These are phyloP conservation scores for Rallus crepitans DNA, from an alignment of 2,797 vertebrate species.

Conservation along the genomic window DNA sequence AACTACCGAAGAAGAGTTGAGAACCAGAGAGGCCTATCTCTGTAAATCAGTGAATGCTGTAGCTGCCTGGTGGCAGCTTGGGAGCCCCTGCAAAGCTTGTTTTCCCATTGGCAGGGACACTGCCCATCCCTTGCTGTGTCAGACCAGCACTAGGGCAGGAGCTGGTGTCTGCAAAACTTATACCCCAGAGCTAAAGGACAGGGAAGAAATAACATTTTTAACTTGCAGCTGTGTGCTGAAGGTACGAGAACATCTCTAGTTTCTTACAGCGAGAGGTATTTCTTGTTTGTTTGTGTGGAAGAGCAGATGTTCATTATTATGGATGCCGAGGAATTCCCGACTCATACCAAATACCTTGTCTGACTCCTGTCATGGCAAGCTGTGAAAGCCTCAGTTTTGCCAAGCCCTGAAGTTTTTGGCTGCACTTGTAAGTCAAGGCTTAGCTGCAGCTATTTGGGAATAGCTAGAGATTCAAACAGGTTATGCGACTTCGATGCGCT, in stretches of 20 bases:
- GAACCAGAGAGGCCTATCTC: neutral
- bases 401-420: conserved; percentile 42
- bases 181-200: neutral
- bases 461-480: neutral
- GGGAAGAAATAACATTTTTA: neutral
- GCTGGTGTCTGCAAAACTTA: neutral
- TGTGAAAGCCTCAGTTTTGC: neutral
- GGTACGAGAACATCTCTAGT: neutral
- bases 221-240: neutral
- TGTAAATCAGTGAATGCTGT: neutral
- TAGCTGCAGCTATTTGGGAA: conserved; percentile 16
- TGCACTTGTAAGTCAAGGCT: neutral
- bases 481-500: neutral
- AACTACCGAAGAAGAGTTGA: neutral
- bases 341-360: neutral
- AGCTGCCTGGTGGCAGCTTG: neutral
- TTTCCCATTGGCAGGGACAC: neutral
- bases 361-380: conserved; percentile 44
- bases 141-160: neutral
- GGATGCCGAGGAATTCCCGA: conserved; percentile 11
- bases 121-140: rapidly evolving
- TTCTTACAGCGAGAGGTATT: neutral
- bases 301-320: conserved; percentile 32
- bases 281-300: conserved; percentile 1
- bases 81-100: neutral